Base-by-base conservation (phyloP, 2,113 vertebrate species). In the Cercocebus atys region DNA sequence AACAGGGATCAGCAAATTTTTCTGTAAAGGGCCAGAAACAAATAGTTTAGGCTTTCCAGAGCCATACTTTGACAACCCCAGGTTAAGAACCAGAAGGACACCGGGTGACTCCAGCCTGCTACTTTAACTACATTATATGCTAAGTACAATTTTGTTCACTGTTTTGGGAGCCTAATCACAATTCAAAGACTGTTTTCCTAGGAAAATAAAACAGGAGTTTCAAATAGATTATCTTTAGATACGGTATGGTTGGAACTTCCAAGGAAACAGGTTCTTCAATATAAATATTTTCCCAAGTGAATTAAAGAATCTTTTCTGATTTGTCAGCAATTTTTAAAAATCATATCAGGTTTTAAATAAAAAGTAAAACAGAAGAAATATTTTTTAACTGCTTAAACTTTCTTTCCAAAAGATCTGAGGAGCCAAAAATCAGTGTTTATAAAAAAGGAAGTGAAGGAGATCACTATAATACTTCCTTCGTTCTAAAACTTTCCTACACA, bases 261-360 rank as follows among this genome's bases (percentile, higher is more conserved):
- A 76, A 86, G 61, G 27, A 94, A 38, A 86, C 4, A 70, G 66
- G 8, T 45, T 50, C 57, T 92, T 93, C 38, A 11, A 83, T 73
- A 70, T 45, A 92, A 92, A 35, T 85, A 86, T 43, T 55, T 83
- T 68, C 64, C n/a, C 27, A 30, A 18, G 22, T 52, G 18, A 84
- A 93, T 64, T 80, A 96, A 95, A 88, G 35, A 87, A 76, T 70
- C 73, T 80, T 38, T 76, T 88, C 25, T 80, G 86, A 93, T 40
- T 38, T 76, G 8, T 38, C 92, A 43, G 38, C 30, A 84, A 76
- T 18, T n/a, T 70, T 32, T 32, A 17, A 47, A 76, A 87, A 75
- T 79, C 66, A 43, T 1, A 83, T 82, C 50, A 92, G 35, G 32
- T 93, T 38, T 86, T 95, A 84, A 86, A 16, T 84, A 88, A 89